Evolutionary conservation across 2,797 vertebrate species (phyloP).

Genomic region (Mormyrus proboscirostris): DNA sequence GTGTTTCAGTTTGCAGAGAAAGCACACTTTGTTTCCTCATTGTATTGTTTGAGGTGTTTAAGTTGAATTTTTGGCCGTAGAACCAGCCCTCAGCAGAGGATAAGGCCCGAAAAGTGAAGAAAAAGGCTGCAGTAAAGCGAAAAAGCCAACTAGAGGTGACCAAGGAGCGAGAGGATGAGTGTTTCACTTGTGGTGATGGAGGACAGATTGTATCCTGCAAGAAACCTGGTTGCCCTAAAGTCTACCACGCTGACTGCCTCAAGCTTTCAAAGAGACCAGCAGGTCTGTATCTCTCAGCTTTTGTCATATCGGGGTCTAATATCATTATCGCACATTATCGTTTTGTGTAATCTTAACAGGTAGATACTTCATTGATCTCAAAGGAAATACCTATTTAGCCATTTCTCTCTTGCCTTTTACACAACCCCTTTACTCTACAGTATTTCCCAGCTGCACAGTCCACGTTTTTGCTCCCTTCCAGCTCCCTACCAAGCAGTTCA

Average conservation of each 20-base stretch:
- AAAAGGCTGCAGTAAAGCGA: conserved; percentile 72
- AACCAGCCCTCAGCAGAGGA: conserved; percentile 84
- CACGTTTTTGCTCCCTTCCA: neutral
- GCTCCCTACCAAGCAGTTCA: neutral
- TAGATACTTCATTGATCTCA: neutral
- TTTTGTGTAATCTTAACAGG: neutral
- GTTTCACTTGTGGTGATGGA: conserved; percentile 93
- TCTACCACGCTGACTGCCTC: conserved; percentile 96
- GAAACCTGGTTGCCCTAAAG: conserved; percentile 92
- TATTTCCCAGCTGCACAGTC: neutral
- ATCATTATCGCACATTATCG: neutral
- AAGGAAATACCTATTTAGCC: neutral
- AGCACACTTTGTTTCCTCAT: neutral
- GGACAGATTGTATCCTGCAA: conserved; percentile 96
- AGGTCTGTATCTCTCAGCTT: conserved; percentile 57
- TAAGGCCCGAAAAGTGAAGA: conserved; percentile 78
- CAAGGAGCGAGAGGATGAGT: conserved; percentile 93
- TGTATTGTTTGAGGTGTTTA: neutral
- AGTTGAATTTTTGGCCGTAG: conserved; percentile 44
- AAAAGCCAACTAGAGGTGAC: conserved; percentile 78
- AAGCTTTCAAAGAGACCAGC: conserved; percentile 92
- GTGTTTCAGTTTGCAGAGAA: neutral
- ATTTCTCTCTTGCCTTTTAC: neutral
- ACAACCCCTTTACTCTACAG: neutral
- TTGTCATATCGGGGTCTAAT: neutral